Evolutionary conservation across 2,797 vertebrate genomes (phyloP), one percentile per base, ranked within the genome.

Genomic region (Discoglossus pictus): DNA sequence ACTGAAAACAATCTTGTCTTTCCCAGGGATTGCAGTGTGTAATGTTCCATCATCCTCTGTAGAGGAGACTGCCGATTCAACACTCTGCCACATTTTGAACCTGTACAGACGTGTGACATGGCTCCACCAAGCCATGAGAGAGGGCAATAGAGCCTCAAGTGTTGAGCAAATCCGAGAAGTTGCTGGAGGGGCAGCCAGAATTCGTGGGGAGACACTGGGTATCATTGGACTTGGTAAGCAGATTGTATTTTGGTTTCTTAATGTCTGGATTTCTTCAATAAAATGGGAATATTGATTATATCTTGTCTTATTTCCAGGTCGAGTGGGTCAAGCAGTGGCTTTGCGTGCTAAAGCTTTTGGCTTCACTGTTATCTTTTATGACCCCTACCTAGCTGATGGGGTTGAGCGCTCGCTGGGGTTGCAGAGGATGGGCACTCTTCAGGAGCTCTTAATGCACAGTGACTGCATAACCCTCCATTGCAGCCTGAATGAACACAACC

Each of bases 401-500:
- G 92, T 94, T 82, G 93, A 94, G 80, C 91, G 93, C 74, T 93
- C 93, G 5, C 86, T 94, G 74, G 93, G 93, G 63, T 86, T 94
- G 67, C 92, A 94, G 54, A 87, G 93, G 72, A 93, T 94, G 90
- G 85, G 85, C 70, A 94, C 93, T 63, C 85, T 94, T 80, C 93
- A 94, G 83, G 92, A 94, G 79, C 87, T 94, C 79, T 91, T 94
- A 67, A 92, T 93, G 81, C 92, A 94, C 85, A 94, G 92, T 39
- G 93, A 94, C 89, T 94, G 93, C 59, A 93, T 94, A 52, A 93
- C 92, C 56, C 86, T 94, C 80, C 93, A 94, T 84, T 94, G 92
- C 87, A 93, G 92, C 83, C 90, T 94, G 78, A 94, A 94, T 70
- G 92, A 94, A 84, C 93, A 94, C 92, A 94, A 93, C 85, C 92